Base-by-base conservation (phyloP, 2,113 vertebrate genomes). In the Poeciliopsis occidentalis region DNA sequence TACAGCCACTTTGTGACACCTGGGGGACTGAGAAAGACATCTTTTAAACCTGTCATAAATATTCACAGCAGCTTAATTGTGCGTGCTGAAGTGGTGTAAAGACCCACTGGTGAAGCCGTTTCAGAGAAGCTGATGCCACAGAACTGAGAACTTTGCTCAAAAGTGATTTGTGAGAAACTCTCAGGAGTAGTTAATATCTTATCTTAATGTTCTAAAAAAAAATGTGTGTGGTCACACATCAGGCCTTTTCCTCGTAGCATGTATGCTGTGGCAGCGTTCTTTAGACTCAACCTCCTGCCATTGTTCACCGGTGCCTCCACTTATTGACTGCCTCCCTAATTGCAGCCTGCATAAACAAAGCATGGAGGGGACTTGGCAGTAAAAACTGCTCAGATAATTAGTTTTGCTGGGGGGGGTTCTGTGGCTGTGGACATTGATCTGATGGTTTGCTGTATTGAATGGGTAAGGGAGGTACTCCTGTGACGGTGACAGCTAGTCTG, bases 251-350 rank as follows among this genome's bases (percentile, higher is more conserved):
- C 64, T 29, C 76, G 24, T 32, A 11, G 60, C 17, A 22, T 5
- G 39, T 47, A 47, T 47, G 44, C 17, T 19, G 5, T 47, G 44
- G 44, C 75, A 80, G 81, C 29, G 73, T 76, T 76, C 63, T 51
- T 62, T 27, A 62, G 44, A 71, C 79, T 78, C 69, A 77, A 62
- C 80, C 80, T 83, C 81, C 83, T 82, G 67, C 78, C 86, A 78
- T 91, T 92, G 90, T 87, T 73, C 76, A 78, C 34, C 65, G 72
- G 89, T 85, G 22, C 90, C 92, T 92, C 92, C 94, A 89, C 92
- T 93, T 95, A 96, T 96, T 95, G 96, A 96, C 94, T 91, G 87
- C 87, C 84, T 90, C 78, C 88, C 93, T 96, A 96, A 96, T 96
- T 95, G 94, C 92, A 91, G 89, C 78, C 82, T 87, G 85, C 91